Percentiles rank a stretch among this genome's conserved stretches.
Evolutionary conservation across 2,797 vertebrate genomes (phyloP).

Genomic region (Oryzias sinensis): DNA sequence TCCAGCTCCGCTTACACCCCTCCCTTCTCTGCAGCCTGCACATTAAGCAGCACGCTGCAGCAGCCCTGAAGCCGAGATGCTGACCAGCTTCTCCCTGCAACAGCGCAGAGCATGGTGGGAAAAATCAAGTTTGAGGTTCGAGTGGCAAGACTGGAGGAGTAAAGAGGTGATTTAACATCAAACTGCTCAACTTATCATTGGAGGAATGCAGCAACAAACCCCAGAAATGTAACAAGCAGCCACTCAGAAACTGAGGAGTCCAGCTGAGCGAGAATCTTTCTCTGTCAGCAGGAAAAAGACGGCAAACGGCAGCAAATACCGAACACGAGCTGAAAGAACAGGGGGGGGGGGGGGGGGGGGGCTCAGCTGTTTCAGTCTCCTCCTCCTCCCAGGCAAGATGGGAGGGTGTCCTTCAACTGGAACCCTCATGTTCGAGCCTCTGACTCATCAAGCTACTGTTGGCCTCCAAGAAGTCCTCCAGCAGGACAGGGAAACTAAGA

Average conservation of each 20-base stretch:
- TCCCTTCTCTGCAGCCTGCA: conserved; percentile 24
- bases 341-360: no score
- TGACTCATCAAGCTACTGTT: conserved; percentile 1
- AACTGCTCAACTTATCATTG: conserved; percentile 5
- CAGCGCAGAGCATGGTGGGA: background rate
- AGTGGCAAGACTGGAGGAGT: conserved; percentile 17
- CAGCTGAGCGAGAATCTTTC: conserved; percentile 7
- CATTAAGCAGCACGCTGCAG: conserved; percentile 7
- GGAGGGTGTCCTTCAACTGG: conserved; percentile 1
- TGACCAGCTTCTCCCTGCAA: conserved; percentile 9
- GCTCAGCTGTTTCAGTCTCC: no score
- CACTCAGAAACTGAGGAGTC: conserved; percentile 14
- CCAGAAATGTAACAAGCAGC: background rate
- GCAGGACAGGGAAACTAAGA: background rate
- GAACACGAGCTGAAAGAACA: background rate
- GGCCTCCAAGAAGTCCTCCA: conserved; percentile 4
- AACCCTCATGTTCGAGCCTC: conserved; percentile 1
- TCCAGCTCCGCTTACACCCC: conserved; percentile 27
- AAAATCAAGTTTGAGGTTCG: background rate
- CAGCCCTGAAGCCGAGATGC: conserved; percentile 8
- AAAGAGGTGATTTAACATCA: conserved; percentile 3
- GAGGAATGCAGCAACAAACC: background rate
- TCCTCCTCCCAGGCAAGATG: background rate
- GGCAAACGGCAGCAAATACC: conserved; percentile 7
- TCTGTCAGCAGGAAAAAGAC: conserved; percentile 23